Percentiles rank a stretch among this genome's conserved stretches.
Evolutionary conservation across 2,888 invertebrate genomes (phyloP).

Genomic region (Zeuzera pyrina): DNA sequence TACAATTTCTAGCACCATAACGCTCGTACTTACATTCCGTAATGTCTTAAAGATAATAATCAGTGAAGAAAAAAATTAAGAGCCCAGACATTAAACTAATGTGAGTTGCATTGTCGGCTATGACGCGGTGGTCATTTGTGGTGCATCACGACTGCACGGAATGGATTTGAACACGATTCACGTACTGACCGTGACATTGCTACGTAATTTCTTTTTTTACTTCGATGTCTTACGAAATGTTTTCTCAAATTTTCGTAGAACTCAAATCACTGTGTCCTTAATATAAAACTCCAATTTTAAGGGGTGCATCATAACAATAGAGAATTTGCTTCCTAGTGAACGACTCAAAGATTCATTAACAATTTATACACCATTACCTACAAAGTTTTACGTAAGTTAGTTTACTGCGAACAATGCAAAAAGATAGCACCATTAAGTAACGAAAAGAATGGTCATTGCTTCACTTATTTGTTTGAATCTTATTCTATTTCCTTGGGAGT

Average conservation of each 20-base stretch:
- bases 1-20: neutral
- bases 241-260: too few species aligned
- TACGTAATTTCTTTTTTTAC: slow-evolving; percentile 37
- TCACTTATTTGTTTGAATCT: slow-evolving; percentile 53
- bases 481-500: slow-evolving; percentile 45
- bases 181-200: slow-evolving; percentile 59
- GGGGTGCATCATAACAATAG: slow-evolving; percentile 39
- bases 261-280: too few species aligned
- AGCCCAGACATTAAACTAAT: slow-evolving; percentile 49
- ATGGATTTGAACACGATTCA: slow-evolving; percentile 35
- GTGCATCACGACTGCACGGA: slow-evolving; percentile 48
- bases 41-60: slow-evolving; percentile 42
- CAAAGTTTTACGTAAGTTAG: slow-evolving; percentile 51
- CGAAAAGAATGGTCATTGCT: slow-evolving; percentile 62
- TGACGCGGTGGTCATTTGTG: slow-evolving; percentile 38
- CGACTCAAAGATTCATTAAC: slow-evolving; percentile 13
- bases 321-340: slow-evolving; percentile 49
- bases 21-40: neutral
- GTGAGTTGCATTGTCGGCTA: slow-evolving; percentile 43
- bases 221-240: slow-evolving; percentile 36
- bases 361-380: slow-evolving; percentile 60
- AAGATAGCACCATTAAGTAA: slow-evolving; percentile 56
- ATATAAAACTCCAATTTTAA: too few species aligned
- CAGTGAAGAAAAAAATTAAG: slow-evolving; percentile 32
- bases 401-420: slow-evolving; percentile 50